Base-by-base conservation (phyloP, 1,140 invertebrate species). In the Cyclina sinensis region DNA sequence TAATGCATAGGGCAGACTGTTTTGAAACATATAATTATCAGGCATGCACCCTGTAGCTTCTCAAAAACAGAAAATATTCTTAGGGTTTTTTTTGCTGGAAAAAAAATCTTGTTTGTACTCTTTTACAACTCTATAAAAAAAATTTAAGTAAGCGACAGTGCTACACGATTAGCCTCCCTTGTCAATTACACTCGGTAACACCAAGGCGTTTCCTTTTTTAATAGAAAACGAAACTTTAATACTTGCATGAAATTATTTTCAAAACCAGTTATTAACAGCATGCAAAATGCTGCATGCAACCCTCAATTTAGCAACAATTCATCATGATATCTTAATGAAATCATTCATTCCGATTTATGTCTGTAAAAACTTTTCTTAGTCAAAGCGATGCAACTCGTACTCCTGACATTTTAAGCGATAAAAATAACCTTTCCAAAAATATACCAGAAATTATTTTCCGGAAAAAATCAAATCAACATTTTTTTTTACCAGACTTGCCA, bases 251-350 rank as follows among this genome's bases (percentile, higher is more conserved):
- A 70, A 70, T 37, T 4, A 11, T 27, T 14, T n/a, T 9, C 12
- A n/a, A 70, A 70, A 39, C 32, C 35, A 37, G 65, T 27, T 37
- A 30, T 39, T 21, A 14, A 21, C n/a, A 48, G 48, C 43, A 74
- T 78, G 73, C 73, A 74, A 57, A 74, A 74, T 74, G 62, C 62
- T 51, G 24, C 18, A 54, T 59, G 51, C 48, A 27, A 62, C 24
- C 57, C 24, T 27, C 27, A 46, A 46, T 54, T 54, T 54, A 12
- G 51, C 51, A 12, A n/a, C 4, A 43, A 4, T 43, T 43, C 43
- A 43, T 43, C 43, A 43, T 43, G 21, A 54, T 54, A 11, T 54
- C 51, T n/a, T 12, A 18, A 54, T 18, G 21, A 54, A 54, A 18
- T 54, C 7, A 7, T 54, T 54, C 21, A 18, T 11, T 54, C n/a